Base-by-base conservation (phyloP, 2,888 invertebrate species). In the Drosophila yooni region DNA sequence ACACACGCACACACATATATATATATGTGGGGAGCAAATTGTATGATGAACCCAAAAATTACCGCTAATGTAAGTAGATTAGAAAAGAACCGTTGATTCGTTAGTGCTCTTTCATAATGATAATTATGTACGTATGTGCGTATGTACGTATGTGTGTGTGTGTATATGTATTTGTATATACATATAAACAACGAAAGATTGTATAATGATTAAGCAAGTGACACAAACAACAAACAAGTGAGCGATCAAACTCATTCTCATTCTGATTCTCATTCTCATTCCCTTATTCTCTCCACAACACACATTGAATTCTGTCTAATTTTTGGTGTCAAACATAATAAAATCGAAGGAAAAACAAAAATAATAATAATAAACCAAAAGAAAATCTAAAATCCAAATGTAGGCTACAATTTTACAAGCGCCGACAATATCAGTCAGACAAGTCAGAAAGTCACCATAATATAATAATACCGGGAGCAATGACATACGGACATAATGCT, bases 321-420 rank as follows among this genome's bases (percentile, higher is more conserved):
- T 80, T 68, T 81, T 71, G 83, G 83, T 81, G 80, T 81, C 80
- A 81, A 82, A 81, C 83, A 80, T 70, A 76, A 81, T 82, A 83
- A 81, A 73, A 72, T 48, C 43, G 40, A 62, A 43, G 54, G 29
- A 43, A 58, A 46, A 54, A 33, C 57, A 40, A n/a, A 46, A 48
- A 31, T 36, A 46, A 31, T 33, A 54, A 46, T 36, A 57, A 57
- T 31, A 50, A 62, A 70, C 52, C 62, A 60, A 61, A 62, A 46
- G 72, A 81, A 72, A 53, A 68, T 76, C 71, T 50, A 64, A 50
- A 76, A 76, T 76, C 80, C 83, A 81, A 81, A 81, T 81, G 80
- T 81, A 63, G 81, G 74, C 83, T 80, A 81, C 70, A 82, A 74
- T 76, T 82, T 79, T 73, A 83, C 81, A 81, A 83, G 81, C 83